These are phyloP conservation scores for Masticophis lateralis DNA, from an alignment of 2,797 vertebrate genomes.

Conservation along the genomic window DNA sequence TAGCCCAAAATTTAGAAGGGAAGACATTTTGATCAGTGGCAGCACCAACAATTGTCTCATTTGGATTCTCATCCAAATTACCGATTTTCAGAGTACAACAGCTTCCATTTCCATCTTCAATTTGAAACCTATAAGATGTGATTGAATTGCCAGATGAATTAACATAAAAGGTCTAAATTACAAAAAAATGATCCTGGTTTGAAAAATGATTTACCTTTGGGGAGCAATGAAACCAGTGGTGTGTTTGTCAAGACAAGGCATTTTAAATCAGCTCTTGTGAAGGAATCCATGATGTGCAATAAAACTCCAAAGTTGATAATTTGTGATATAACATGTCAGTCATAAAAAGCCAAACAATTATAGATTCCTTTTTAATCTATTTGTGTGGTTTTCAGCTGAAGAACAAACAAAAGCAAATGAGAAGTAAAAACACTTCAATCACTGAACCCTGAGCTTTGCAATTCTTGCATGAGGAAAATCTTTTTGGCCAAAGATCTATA, in stretches of 20 bases:
- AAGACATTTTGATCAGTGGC: neutral
- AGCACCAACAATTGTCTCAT: neutral
- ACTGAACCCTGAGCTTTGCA: neutral
- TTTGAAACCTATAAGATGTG: neutral
- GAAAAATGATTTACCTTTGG: neutral
- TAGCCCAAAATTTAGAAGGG: neutral
- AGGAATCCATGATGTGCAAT: neutral
- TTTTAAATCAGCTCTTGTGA: neutral
- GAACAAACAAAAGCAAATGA: neutral
- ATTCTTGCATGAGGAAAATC: neutral
- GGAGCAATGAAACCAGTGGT: neutral
- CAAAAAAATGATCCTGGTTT: neutral
- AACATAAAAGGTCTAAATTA: neutral
- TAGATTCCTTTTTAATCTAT: neutral
- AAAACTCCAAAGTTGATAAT: neutral
- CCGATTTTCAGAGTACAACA: neutral
- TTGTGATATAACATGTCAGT: neutral
- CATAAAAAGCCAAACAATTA: neutral
- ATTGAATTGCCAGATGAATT: neutral
- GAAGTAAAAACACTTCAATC: neutral
- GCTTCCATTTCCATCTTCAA: neutral
- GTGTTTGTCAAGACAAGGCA: neutral
- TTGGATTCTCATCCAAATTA: neutral
- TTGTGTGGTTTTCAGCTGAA: neutral
- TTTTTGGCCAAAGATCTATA: neutral